phyloP scores from a whole-genome alignment of 1,140 invertebrate genomes.

The Pararge aegeria region DNA sequence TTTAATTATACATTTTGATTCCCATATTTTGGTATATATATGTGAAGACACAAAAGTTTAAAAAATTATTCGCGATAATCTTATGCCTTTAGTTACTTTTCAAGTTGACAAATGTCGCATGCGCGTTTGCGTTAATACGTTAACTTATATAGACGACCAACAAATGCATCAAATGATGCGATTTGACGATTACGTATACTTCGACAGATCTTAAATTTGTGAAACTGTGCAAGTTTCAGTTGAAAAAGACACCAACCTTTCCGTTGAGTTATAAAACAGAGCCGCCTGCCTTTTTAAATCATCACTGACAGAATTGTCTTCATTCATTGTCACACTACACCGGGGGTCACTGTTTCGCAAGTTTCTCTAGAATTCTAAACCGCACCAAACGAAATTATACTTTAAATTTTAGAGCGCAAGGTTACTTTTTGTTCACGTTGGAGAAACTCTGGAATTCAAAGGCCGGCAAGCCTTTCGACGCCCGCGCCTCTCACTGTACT shows the following conservation, averaged over 20 bases:
- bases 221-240: no score
- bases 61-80: no score
- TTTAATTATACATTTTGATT: no score
- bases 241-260: constrained; percentile 56
- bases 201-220: no score
- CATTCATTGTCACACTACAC: constrained; percentile 52
- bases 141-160: no score
- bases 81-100: no score
- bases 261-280: constrained; percentile 69
- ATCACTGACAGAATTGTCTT: constrained; percentile 60
- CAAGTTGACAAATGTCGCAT: no score
- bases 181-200: no score
- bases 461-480: constrained; percentile 59
- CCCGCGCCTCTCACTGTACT: constrained; percentile 63
- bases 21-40: no score
- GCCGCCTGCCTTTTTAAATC: constrained; percentile 69
- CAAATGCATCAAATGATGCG: no score
- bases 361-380: neutral
- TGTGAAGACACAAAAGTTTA: no score
- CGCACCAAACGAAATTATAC: neutral
- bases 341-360: constrained; percentile 34
- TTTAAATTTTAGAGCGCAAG: constrained; percentile 8
- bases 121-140: no score
- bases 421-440: constrained; percentile 13
- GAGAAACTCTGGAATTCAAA: constrained; percentile 4